Conservation (phyloP, 2,888 invertebrate genomes). For the Drosophila stalkeri region DNA sequence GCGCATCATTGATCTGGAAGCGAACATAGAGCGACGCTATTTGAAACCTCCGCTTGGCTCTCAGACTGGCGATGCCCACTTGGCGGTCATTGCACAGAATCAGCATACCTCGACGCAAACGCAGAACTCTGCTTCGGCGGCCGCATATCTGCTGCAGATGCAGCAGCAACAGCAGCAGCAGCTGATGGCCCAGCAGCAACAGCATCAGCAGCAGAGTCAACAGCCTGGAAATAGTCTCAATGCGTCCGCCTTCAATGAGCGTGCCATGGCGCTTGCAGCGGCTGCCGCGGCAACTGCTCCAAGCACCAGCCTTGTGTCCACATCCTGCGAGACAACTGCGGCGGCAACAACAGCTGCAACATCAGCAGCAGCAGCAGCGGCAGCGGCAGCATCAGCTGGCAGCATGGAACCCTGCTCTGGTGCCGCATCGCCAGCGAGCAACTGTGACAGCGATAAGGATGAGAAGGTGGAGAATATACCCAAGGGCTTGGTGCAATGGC, state of each 20-base stretch:
- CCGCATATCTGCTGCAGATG: slow-evolving; percentile 81
- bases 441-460: slow-evolving; percentile 84
- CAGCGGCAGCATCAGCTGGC: slow-evolving; percentile 53
- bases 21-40: slow-evolving; percentile 96
- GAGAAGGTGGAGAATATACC: slow-evolving; percentile 84
- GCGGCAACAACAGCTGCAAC: slow-evolving; percentile 45
- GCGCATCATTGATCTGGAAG: slow-evolving; percentile 93
- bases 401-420: slow-evolving; percentile 76
- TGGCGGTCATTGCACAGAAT: slow-evolving; percentile 87
- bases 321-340: slow-evolving; percentile 34
- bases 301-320: slow-evolving; percentile 33
- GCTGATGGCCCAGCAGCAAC: slow-evolving; percentile 80
- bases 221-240: slow-evolving; percentile 71
- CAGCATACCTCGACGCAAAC: slow-evolving; percentile 84
- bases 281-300: slow-evolving; percentile 61
- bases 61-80: slow-evolving; percentile 88
- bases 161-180: slow-evolving; percentile 79
- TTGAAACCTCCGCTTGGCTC: slow-evolving; percentile 94
- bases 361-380: slow-evolving; percentile 78
- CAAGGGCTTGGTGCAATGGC: slow-evolving; percentile 93
- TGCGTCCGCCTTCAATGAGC: slow-evolving; percentile 78
- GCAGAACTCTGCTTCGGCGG: slow-evolving; percentile 85
- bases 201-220: slow-evolving; percentile 71
- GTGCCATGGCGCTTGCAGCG: slow-evolving; percentile 82
- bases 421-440: slow-evolving; percentile 83